phyloP scores from a whole-genome alignment of 2,888 invertebrate genomes.

The Nipponacmea schrenckii region DNA sequence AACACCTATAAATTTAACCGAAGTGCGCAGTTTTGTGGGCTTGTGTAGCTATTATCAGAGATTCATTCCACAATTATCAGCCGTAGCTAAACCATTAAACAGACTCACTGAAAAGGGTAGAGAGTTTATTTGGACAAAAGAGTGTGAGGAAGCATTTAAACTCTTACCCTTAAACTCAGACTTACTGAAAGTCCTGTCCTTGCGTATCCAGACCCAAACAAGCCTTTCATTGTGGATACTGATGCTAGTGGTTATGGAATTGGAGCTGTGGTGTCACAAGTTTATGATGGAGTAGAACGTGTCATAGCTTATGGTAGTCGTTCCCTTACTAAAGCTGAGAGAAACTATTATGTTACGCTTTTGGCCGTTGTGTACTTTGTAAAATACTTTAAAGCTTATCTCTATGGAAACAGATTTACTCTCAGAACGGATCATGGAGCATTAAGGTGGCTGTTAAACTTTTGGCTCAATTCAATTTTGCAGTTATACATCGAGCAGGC shows the following conservation, averaged over 20 bases:
- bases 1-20: conserved; percentile 7
- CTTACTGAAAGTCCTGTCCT: conserved; percentile 32
- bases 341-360: conserved; percentile 33
- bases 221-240: conserved; percentile 31
- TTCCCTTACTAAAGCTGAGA: conserved; percentile 22
- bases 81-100: conserved; percentile 23
- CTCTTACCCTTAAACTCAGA: conserved; percentile 21
- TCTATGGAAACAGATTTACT: conserved; percentile 28
- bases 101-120: conserved; percentile 30
- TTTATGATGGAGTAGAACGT: conserved; percentile 27
- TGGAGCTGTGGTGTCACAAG: conserved; percentile 29
- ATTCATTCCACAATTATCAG: conserved; percentile 22
- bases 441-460: conserved; percentile 26
- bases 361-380: conserved; percentile 27
- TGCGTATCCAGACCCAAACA: conserved; percentile 22
- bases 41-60: background rate
- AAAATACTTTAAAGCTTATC: conserved; percentile 29
- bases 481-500: conserved; percentile 22
- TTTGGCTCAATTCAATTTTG: conserved; percentile 20
- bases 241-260: conserved; percentile 35
- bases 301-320: conserved; percentile 32
- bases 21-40: conserved; percentile 7
- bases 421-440: conserved; percentile 36
- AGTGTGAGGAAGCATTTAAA: conserved; percentile 22
- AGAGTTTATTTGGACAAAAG: conserved; percentile 26